Evolutionary conservation across 2,797 vertebrate species (phyloP).

Genomic region (Cyprinodon diabolis): DNA sequence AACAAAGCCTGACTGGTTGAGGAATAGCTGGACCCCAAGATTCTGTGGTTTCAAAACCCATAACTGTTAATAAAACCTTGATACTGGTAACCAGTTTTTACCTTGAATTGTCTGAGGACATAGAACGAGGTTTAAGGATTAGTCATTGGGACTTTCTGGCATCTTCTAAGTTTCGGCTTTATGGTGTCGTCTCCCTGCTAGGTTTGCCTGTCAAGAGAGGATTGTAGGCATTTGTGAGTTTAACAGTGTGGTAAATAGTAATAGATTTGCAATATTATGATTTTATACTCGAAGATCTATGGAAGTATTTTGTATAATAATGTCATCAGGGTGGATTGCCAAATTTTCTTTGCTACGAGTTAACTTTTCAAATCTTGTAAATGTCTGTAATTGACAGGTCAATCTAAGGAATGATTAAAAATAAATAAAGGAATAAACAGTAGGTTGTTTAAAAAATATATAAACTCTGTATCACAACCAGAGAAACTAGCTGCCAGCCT

Average conservation of each 20-base stretch:
- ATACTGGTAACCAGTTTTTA: too few species aligned
- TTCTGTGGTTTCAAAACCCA: too few species aligned
- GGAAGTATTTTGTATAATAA: too few species aligned
- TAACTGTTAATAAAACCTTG: too few species aligned
- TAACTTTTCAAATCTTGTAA: slow-evolving; percentile 9
- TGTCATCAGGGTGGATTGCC: background rate
- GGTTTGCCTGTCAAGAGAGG: slow-evolving; percentile 42
- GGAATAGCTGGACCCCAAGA: too few species aligned
- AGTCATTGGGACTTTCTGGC: slow-evolving; percentile 40
- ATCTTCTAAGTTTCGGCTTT: slow-evolving; percentile 31
- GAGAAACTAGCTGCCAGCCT: slow-evolving; percentile 3
- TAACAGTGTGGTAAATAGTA: too few species aligned
- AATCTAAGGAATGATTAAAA: background rate
- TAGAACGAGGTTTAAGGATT: slow-evolving; percentile 32
- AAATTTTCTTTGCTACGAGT: background rate
- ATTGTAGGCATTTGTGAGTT: slow-evolving; percentile 5
- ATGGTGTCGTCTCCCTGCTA: slow-evolving; percentile 38
- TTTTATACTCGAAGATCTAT: too few species aligned
- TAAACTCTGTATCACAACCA: slow-evolving; percentile 8
- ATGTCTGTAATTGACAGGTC: background rate
- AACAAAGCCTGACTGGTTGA: background rate
- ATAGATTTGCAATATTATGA: too few species aligned
- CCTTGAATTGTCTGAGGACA: background rate
- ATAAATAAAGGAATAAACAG: background rate
- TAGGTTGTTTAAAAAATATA: background rate